A percentile compares a stretch with the other conserved stretches of the same genome.
phyloP scores from a whole-genome alignment of 35 echinoderm and acorn worm genomes.

The Ophioderma brevispina region DNA sequence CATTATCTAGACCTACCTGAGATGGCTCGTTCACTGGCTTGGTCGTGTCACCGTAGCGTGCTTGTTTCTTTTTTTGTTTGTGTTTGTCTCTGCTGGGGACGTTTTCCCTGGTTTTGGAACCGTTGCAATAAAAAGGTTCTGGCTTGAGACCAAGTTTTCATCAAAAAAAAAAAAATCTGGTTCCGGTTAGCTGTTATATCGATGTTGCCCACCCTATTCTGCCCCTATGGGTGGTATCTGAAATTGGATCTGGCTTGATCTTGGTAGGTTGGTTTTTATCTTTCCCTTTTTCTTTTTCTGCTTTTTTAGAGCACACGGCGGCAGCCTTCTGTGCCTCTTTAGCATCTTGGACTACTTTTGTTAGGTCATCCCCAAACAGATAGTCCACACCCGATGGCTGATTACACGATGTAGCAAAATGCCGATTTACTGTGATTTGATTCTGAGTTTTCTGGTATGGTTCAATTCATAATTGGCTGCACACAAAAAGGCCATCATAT shows the following conservation, averaged over 20 bases:
- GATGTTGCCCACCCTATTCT: background rate
- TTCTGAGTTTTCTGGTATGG: constrained; percentile 15
- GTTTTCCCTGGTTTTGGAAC: too few species aligned
- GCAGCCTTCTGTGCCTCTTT: background rate
- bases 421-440: constrained; percentile 14
- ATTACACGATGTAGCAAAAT: too few species aligned
- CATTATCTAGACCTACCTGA: too few species aligned
- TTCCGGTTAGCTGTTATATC: too few species aligned
- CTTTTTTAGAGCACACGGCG: background rate
- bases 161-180: too few species aligned
- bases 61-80: too few species aligned
- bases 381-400: too few species aligned
- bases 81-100: too few species aligned
- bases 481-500: constrained; percentile 4
- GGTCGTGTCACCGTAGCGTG: too few species aligned
- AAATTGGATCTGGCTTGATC: background rate
- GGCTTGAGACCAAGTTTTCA: constrained; percentile 39
- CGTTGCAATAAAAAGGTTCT: constrained; percentile 43
- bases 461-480: constrained; percentile 46
- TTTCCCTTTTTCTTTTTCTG: too few species aligned
- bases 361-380: background rate
- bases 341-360: background rate
- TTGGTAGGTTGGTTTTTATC: too few species aligned
- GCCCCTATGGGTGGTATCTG: constrained; percentile 12
- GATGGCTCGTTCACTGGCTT: too few species aligned